These are phyloP conservation scores for Notospermus geniculatus DNA, from an alignment of 1,140 invertebrate species.

Conservation along the genomic window DNA sequence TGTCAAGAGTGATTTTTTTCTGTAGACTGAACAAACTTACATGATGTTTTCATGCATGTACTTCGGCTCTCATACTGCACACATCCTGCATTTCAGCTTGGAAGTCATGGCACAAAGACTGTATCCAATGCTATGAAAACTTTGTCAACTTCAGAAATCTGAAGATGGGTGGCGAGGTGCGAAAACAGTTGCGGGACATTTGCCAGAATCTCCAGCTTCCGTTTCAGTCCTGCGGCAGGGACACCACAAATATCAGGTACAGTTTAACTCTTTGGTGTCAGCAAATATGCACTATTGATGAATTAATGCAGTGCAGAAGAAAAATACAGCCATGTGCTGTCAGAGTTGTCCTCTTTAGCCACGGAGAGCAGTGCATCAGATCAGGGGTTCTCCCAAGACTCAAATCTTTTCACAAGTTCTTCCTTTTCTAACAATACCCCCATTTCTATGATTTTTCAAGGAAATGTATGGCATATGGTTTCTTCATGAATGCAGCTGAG, in stretches of 20 bases:
- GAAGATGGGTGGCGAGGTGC: slow-evolving; percentile 75
- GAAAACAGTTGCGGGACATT: slow-evolving; percentile 77
- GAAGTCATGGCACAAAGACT: slow-evolving; percentile 64
- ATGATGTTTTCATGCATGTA: slow-evolving; percentile 4
- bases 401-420: background rate
- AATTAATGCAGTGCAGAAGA: no score
- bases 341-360: no score
- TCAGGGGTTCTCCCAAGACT: no score
- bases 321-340: no score
- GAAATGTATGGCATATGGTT: slow-evolving; percentile 72
- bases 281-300: no score
- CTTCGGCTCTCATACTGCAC: background rate
- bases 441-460: no score
- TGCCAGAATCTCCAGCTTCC: slow-evolving; percentile 70
- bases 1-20: no score
- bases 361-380: no score
- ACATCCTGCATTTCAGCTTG: slow-evolving; percentile 61
- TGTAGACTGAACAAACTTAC: slow-evolving; percentile 1
- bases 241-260: slow-evolving; percentile 71
- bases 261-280: no score
- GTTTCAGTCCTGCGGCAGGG: slow-evolving; percentile 70
- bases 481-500: slow-evolving; percentile 89
- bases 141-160: slow-evolving; percentile 85
- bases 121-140: slow-evolving; percentile 82
- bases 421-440: slow-evolving; percentile 12